Base-by-base conservation (phyloP, 2,113 vertebrate genomes). In the Gambusia affinis region DNA sequence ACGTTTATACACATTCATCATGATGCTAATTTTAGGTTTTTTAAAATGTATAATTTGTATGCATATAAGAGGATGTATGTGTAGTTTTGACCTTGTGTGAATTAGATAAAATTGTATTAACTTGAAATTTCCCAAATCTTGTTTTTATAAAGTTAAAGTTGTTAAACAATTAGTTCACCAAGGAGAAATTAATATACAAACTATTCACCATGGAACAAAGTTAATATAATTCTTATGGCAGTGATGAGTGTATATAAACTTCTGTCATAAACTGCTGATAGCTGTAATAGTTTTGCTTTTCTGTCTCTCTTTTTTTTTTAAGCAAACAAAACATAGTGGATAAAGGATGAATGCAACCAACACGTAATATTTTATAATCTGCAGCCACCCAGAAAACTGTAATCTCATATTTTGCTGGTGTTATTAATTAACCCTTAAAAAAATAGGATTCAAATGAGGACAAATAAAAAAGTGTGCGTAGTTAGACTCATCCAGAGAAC, bases 381-480 rank as follows among this genome's bases (percentile, higher is more conserved):
- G 68, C 51, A 67, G 64, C 65, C 60, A 42, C 60, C 67, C 65
- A 39, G 76, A 57, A 57, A 57, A 57, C 51, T 30, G 22, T 82
- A 67, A 72, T 80, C 80, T 81, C 54, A 4, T 61, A 57, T 73
- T 84, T 84, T 90, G 91, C 91, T 93, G 91, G 92, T 93, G 91
- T 88, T 65, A 82, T 78, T 84, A 81, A 85, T 85, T 35, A 65
- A 61, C 68, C 61, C 74, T 70, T 80, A 3, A 24, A 47, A 51
- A 75, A 80, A 57, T 47, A 47, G 44, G 51, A n/a, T n/a, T 57
- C 51, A 77, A 72, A 47, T 75, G 54, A 75, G 66, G 74, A 2
- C 22, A 68, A 54, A 70, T 66, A 24, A 64, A 30, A 60, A 33
- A 66, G 37, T 57, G 51, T 57, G 51, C 51, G 51, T 57, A 22